Evolutionary conservation across 2,113 vertebrate species (phyloP), one percentile per base, ranked within the genome.

Genomic region (Melanotaenia duboulayi): DNA sequence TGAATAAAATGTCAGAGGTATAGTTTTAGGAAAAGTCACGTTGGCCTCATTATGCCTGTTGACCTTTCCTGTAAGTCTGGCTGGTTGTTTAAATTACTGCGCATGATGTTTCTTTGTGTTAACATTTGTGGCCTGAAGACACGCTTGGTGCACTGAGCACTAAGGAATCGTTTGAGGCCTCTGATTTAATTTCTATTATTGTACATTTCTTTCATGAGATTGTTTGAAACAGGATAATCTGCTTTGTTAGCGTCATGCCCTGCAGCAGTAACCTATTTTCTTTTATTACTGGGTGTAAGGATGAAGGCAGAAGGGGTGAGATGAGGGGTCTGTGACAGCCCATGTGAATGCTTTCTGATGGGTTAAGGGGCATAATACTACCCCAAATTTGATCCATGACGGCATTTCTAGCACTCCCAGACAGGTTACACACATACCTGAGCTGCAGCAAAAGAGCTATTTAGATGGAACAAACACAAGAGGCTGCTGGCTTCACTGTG

Each of bases 261-360:
- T 79, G 74, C 74, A 85, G 81, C 65, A 78, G 48, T 91, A 90
- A 90, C 87, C 86, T 64, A 81, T 40, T 83, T 86, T 75, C 82
- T 56, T 57, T 32, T 40, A 3, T 42, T 52, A 11, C 62, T 79
- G 52, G 65, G 56, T 79, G 68, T 82, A 64, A 67, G 35, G 16
- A 1, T 52, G 58, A 70, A 35, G 32, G 46, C 23, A 46, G 52
- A 32, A 14, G 14, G 50, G 64, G 49, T 68, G 56, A 63, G 48
- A 49, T n/a, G 25, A 7, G 35, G 28, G 59, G 32, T 35, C 25
- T 48, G 59, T 51, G 65, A 75, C 25, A 12, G 42, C 48, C 44
- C 57, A 67, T 74, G 64, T 68, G 52, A 57, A 39, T 77, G 46
- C 60, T 57, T 59, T 61, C 24, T 56, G 23, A 49, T 2, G 16